These are phyloP conservation scores for Stramonita haemastoma DNA, from an alignment of 2,888 invertebrate genomes.

Conservation along the genomic window DNA sequence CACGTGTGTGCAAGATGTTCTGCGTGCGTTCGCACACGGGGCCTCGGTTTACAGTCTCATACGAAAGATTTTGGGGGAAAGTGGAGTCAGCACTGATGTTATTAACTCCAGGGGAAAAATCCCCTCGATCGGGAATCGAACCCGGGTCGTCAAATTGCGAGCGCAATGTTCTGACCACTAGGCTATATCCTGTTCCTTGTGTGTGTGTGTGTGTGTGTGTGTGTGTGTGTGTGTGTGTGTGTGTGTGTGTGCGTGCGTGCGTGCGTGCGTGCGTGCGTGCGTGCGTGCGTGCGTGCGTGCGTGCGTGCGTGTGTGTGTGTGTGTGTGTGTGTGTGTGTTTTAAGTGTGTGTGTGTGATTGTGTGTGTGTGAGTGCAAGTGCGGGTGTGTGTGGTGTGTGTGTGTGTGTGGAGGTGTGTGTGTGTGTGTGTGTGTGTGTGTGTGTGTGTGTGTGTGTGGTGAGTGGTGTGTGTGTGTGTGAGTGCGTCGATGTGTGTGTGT, in stretches of 20 bases:
- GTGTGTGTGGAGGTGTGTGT: not conserved
- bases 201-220: not conserved
- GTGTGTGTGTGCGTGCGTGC: not conserved
- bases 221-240: not conserved
- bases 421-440: not conserved
- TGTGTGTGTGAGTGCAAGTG: not conserved
- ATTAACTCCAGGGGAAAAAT: too few species aligned
- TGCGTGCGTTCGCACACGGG: too few species aligned
- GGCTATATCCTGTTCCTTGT: not conserved
- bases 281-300: not conserved
- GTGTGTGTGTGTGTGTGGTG: not conserved
- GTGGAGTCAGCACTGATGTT: too few species aligned
- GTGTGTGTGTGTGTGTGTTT: not conserved
- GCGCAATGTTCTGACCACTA: too few species aligned
- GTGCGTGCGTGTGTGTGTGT: not conserved
- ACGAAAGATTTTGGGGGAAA: too few species aligned
- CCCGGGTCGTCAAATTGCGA: too few species aligned
- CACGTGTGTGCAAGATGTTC: too few species aligned
- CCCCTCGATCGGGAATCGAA: too few species aligned
- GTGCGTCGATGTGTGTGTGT: not conserved
- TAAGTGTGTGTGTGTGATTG: not conserved
- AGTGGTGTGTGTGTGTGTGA: too few species aligned
- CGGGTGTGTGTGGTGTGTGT: not conserved
- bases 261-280: not conserved
- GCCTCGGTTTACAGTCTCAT: too few species aligned